Base-by-base conservation (phyloP, 2,113 vertebrate genomes). In the Aldabrachelys gigantea region DNA sequence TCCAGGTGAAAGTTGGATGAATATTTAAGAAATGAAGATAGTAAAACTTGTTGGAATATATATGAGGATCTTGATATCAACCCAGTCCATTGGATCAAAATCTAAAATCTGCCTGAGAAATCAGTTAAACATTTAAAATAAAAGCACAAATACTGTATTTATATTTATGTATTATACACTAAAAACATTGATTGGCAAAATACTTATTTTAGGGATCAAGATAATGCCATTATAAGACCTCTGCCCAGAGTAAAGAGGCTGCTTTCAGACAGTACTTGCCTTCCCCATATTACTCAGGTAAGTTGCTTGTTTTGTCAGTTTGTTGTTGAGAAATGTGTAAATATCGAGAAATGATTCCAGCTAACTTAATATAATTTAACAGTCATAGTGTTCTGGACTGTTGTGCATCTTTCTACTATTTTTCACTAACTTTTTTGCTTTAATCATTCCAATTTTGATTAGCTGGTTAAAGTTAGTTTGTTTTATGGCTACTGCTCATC, bases 201-300 rank as follows among this genome's bases (percentile, higher is more conserved):
- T 92, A 22, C 16, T 96, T 69, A 50, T 97, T 97, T 78, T 88
- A 99, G 99, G 97, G 99, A 99, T 97, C 99, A 99, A 91, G 99
- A 99, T 95, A 99, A 99, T 95, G 99, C 99, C 90, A 99, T 99
- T 91, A 99, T 99, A 95, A 98, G 99, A 93, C 99, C 99, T 94
- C 97, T 99, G 76, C 99, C 99, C 41, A 99, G 98, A 97, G 99
- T 99, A 95, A 99, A 99, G 97, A 98, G 99, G 91, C 98, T 99
- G 80, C 98, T 99, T 87, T 99, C 98, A 88, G 99, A 99, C 84
- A 99, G 98, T 89, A 99, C 99, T 78, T 99, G 99, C 96, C 99
- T 99, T 91, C 99, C 99, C 50, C 99, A 99, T 90, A 99, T 99
- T 85, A 99, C 99, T 90, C 99, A 99, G 98, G 99, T 99, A 97